Base-by-base conservation (phyloP, 2,888 invertebrate species). In the Ochropleura plecta region DNA sequence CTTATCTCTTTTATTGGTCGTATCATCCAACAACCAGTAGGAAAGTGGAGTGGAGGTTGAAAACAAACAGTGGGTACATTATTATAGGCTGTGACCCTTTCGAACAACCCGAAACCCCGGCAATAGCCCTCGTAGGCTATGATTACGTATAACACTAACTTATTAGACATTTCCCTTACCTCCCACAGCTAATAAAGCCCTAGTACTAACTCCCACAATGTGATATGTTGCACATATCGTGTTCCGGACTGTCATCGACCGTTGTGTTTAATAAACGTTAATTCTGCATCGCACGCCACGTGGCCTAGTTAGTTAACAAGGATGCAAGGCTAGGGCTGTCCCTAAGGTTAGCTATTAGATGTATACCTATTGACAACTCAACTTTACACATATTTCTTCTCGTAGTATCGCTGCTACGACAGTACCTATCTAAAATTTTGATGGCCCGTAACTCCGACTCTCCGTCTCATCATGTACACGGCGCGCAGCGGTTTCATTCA, bases 261-360 rank as follows among this genome's bases (percentile, higher is more conserved):
- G 55, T 67, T 79, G 73, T 67, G 69, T 81, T 79, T 76, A 86
- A 86, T 84, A 68, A 83, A 75, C 66, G 55, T 81, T 84, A 86
- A 84, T 81, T 82, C 51, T 63, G 53, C 53, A 66, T 84, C 70
- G 57, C 72, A 72, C 72, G 53, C 63, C 74, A 71, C 62, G 57
- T 73, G 81, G 70, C 83, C 86, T 79, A 80, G 68, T 84, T 86
- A 12, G 65, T 30, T 86, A 86, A 86, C 63, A 71, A 86, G 86
- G 86, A 86, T 79, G 86, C 69, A 67, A 68, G 79, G 59, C 60
- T 73, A 82, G 79, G 73, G 82, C 42, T 80, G 79, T 40, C 51
- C 55, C 70, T 79, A 49, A 40, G n/a, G 10, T 3, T 60, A 12
- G 8, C 5, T 60, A 12, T 57, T 64, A 46, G 20, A 8, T 51